Percentiles rank a stretch among this genome's conserved stretches.
Conservation (phyloP, 2,113 vertebrate genomes). For the Hydrochoerus hydrochaeris region DNA sequence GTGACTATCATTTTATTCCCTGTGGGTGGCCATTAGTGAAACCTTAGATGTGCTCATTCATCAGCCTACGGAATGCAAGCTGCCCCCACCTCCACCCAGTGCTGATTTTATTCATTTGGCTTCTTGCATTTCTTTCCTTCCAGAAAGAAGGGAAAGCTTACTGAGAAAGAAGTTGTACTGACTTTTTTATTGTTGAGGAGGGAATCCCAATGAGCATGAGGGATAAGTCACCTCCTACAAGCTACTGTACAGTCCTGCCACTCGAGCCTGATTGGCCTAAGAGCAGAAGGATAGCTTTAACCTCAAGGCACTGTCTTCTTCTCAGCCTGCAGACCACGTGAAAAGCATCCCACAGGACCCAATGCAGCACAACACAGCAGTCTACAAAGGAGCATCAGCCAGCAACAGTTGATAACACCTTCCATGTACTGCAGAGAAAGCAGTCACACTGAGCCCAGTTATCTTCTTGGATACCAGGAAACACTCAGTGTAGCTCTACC, state of each 20-base stretch:
- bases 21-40: background rate
- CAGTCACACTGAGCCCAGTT: background rate
- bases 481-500: background rate
- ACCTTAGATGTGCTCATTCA: background rate
- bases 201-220: background rate
- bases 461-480: background rate
- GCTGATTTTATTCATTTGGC: background rate
- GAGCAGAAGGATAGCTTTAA: background rate
- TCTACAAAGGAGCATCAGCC: background rate
- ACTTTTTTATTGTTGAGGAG: background rate
- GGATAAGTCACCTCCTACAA: background rate
- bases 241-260: background rate
- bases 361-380: background rate
- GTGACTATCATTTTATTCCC: background rate
- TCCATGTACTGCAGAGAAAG: background rate
- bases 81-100: background rate
- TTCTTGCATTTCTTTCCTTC: background rate
- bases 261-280: background rate
- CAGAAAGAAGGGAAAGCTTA: background rate
- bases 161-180: background rate
- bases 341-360: background rate
- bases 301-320: background rate
- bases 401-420: rapidly evolving
- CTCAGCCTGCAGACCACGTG: background rate
- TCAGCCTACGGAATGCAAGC: background rate